phyloP scores from a whole-genome alignment of 1,140 invertebrate genomes.

The Drosophila navojoa region DNA sequence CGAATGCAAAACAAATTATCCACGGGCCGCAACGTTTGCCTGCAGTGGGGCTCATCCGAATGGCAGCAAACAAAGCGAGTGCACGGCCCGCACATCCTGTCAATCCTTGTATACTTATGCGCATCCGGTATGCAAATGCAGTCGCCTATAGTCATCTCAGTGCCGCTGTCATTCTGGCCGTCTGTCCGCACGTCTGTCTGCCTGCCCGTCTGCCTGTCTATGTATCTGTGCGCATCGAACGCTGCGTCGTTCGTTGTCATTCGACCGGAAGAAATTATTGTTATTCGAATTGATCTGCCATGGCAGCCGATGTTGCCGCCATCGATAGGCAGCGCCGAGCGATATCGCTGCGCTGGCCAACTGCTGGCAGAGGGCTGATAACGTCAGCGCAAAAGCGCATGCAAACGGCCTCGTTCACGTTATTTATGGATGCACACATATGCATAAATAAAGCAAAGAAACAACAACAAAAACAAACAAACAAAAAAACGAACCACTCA shows the following conservation, averaged over 20 bases:
- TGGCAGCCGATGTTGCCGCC: constrained; percentile 46
- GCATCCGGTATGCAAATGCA: constrained; percentile 73
- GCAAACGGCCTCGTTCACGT: constrained; percentile 28
- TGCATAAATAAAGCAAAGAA: constrained; percentile 67
- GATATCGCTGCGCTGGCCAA: constrained; percentile 58
- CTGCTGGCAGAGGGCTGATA: constrained; percentile 68
- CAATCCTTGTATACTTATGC: constrained; percentile 78
- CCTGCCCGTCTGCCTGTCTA: constrained; percentile 21
- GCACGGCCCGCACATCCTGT: constrained; percentile 78
- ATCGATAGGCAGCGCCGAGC: constrained; percentile 58
- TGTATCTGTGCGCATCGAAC: constrained; percentile 31
- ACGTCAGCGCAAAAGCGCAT: constrained; percentile 59
- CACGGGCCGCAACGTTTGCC: constrained; percentile 2
- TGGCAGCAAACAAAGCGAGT: constrained; percentile 59
- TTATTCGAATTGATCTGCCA: constrained; percentile 80
- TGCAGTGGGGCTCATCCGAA: constrained; percentile 11
- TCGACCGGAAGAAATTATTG: constrained; percentile 81
- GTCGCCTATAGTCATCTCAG: constrained; percentile 43
- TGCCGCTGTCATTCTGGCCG: neutral
- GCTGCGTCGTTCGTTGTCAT: constrained; percentile 54
- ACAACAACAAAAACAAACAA: neutral
- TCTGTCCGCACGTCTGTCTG: constrained; percentile 11
- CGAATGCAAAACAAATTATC: constrained; percentile 14
- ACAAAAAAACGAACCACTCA: constrained; percentile 14
- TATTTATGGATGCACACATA: constrained; percentile 75